These are phyloP conservation scores for Drosophila pachea DNA, from an alignment of 1,140 invertebrate genomes.

Conservation along the genomic window DNA sequence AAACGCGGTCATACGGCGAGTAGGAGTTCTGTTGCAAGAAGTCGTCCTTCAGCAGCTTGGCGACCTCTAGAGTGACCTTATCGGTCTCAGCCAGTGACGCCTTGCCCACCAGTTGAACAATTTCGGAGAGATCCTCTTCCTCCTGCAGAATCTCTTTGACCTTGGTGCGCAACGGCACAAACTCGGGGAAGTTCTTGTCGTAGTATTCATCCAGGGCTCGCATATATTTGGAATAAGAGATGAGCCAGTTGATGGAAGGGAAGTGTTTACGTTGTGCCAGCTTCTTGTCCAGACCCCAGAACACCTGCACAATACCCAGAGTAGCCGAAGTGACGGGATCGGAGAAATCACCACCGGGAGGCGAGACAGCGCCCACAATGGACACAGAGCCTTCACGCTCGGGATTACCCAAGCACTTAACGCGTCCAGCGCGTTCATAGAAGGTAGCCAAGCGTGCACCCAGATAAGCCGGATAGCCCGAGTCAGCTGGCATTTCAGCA, in stretches of 20 bases:
- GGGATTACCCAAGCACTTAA: slow-evolving; percentile 98
- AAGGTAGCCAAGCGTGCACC: slow-evolving; percentile 98
- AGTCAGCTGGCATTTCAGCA: slow-evolving; percentile 99
- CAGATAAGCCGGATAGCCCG: slow-evolving; percentile 99
- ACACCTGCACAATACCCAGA: slow-evolving; percentile 99
- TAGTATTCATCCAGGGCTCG: slow-evolving; percentile 99
- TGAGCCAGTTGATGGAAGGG: slow-evolving; percentile 99
- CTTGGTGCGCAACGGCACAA: slow-evolving; percentile 94
- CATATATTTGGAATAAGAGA: slow-evolving; percentile 99
- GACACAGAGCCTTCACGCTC: slow-evolving; percentile 98
- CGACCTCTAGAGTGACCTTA: slow-evolving; percentile 99
- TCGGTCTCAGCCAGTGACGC: slow-evolving; percentile 99
- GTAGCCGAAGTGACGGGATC: slow-evolving; percentile 99
- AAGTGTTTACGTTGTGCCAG: slow-evolving; percentile 99
- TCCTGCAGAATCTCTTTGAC: slow-evolving; percentile 99
- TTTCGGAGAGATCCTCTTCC: slow-evolving; percentile 99
- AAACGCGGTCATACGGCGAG: slow-evolving; percentile 97
- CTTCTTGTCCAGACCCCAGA: slow-evolving; percentile 99
- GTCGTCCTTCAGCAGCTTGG: slow-evolving; percentile 98
- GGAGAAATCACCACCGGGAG: slow-evolving; percentile 99
- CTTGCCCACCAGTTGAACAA: slow-evolving; percentile 99
- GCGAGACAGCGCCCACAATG: slow-evolving; percentile 99
- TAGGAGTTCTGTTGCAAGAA: slow-evolving; percentile 99
- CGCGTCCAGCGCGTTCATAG: slow-evolving; percentile 98
- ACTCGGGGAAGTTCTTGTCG: slow-evolving; percentile 98